phyloP scores from a whole-genome alignment of 2,797 vertebrate genomes.

The Sebastes kiyomatsui region DNA sequence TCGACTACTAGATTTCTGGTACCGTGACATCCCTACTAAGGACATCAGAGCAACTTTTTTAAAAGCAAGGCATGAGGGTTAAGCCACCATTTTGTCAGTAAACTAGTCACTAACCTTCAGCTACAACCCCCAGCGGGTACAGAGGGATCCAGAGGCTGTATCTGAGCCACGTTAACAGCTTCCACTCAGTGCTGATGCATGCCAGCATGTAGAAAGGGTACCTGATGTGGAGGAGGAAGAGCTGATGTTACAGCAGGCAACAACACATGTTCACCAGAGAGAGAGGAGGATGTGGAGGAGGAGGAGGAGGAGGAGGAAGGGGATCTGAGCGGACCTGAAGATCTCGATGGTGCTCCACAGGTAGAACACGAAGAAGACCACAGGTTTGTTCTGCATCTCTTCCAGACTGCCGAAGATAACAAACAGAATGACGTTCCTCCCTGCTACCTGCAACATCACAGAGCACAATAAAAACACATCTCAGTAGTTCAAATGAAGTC shows the following conservation, averaged over 20 bases:
- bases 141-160: constrained; percentile 92
- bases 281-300: not conserved
- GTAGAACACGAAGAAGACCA: constrained; percentile 95
- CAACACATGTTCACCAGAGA: not conserved
- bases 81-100: not conserved
- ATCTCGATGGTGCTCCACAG: constrained; percentile 90
- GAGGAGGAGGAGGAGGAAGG: not conserved
- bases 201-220: constrained; percentile 95
- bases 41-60: not conserved
- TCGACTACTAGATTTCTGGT: no score
- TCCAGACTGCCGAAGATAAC: constrained; percentile 90
- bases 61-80: no score
- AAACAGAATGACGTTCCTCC: constrained; percentile 93
- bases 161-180: constrained; percentile 90
- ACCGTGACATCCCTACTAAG: not conserved
- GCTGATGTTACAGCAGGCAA: not conserved
- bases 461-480: not conserved
- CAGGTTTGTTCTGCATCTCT: constrained; percentile 92
- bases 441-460: constrained; percentile 79
- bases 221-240: constrained; percentile 65
- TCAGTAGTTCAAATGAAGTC: not conserved
- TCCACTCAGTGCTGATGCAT: constrained; percentile 90
- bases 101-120: constrained; percentile 86
- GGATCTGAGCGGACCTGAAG: constrained; percentile 85
- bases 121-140: constrained; percentile 89